Base-by-base conservation (phyloP, 2,113 vertebrate species). In the Piaya cayana region DNA sequence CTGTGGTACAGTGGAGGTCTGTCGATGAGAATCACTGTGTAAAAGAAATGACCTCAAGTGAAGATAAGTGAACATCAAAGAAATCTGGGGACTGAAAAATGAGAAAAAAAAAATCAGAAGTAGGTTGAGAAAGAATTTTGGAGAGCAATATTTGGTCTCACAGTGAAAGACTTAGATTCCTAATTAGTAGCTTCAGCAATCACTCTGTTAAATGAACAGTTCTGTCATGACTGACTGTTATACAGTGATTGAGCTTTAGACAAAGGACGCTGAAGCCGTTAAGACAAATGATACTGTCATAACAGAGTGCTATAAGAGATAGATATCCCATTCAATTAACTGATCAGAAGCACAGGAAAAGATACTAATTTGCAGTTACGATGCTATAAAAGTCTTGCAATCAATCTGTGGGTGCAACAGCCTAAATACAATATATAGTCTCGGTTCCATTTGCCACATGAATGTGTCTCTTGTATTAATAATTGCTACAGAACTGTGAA, bases 131-230 rank as follows among this genome's bases (percentile, higher is more conserved):
- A 69, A 90, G 59, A 90, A 83, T 58, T 15, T 45, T 95, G 39
- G 56, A 53, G 39, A 92, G 70, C 79, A 53, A 58, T 69, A 50
- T n/a, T 85, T 4, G 59, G 43, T 39, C 34, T 95, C 74, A 81
- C 59, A 70, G 45, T 29, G 75, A 84, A 74, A 53, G 47, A 37
- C 59, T 79, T 26, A 1, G 75, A 79, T 77, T 67, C 29, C 83
- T 93, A 76, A 78, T 96, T 85, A 58, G 47, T 85, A 67, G 53
- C 50, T 96, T 79, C 47, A 95, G 82, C 13, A 42, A 72, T 96
- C 50, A 65, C 74, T 93, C 92, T 93, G 91, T 91, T 97, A 97
- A 97, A 96, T 96, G 91, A 96, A 92, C 84, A 94, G 23, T 94
- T 96, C 85, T 59, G 83, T 91, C 84, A 87, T 86, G 82, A 71